Conservation (phyloP, 2,113 vertebrate species). For the Dicentrarchus labrax region DNA sequence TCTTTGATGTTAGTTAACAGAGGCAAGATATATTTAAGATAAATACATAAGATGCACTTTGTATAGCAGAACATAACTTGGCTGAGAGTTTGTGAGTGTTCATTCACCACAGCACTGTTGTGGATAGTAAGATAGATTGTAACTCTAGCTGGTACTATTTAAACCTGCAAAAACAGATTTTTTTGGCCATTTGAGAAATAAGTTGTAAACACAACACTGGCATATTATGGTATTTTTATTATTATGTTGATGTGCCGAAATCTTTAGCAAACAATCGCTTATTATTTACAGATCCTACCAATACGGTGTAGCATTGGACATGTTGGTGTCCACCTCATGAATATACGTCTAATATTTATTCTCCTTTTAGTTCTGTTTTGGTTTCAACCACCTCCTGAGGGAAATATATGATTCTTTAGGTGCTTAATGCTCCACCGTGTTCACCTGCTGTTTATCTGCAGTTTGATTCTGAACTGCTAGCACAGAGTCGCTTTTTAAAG, state of each 20-base stretch:
- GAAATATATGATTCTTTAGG: background rate
- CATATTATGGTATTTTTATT: background rate
- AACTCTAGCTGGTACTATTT: background rate
- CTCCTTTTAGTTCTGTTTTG: background rate
- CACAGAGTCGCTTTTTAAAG: background rate
- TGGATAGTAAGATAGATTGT: background rate
- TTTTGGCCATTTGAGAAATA: background rate
- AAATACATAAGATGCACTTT: conserved; percentile 2
- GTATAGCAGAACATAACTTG: conserved; percentile 10
- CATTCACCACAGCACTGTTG: background rate
- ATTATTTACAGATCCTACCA: background rate
- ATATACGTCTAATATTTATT: no score
- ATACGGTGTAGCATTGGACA: background rate
- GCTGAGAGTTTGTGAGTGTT: background rate
- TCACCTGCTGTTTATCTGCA: background rate
- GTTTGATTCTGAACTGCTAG: background rate
- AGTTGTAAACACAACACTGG: background rate
- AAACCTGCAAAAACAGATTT: background rate
- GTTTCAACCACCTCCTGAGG: background rate
- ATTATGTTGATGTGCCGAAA: background rate
- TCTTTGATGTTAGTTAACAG: conserved; percentile 40
- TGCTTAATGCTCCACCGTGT: background rate
- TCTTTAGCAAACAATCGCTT: background rate
- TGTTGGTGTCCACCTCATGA: no score
- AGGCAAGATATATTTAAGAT: conserved; percentile 1